These are phyloP conservation scores for Tillus elongatus DNA, from an alignment of 2,888 invertebrate genomes.

Conservation along the genomic window DNA sequence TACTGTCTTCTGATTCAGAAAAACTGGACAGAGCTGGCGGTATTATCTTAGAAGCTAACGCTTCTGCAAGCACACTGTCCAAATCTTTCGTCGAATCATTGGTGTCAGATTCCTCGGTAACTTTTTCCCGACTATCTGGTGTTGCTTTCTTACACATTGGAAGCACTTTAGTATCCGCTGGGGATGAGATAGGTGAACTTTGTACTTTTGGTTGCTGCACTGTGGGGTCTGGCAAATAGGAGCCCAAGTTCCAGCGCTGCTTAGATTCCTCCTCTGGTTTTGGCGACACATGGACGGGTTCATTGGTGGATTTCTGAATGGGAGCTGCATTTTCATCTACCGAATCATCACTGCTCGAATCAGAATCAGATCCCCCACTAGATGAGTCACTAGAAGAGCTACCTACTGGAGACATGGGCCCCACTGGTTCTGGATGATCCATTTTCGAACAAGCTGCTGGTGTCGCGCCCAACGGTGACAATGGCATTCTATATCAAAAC, in stretches of 20 bases:
- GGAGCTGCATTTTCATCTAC: slow-evolving; percentile 39
- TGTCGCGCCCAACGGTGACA: slow-evolving; percentile 46
- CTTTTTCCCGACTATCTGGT: slow-evolving; percentile 26
- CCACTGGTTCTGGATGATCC: slow-evolving; percentile 35
- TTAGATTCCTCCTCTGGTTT: slow-evolving; percentile 42
- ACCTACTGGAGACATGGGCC: slow-evolving; percentile 46
- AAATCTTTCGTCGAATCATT: slow-evolving; percentile 49
- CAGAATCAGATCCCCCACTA: slow-evolving; percentile 50
- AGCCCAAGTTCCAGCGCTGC: slow-evolving; percentile 12
- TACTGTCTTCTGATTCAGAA: slow-evolving; percentile 45
- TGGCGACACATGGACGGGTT: slow-evolving; percentile 26
- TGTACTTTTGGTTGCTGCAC: slow-evolving; percentile 4
- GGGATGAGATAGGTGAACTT: slow-evolving; percentile 13
- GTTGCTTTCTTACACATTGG: slow-evolving; percentile 17
- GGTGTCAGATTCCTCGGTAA: slow-evolving; percentile 37
- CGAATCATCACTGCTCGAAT: slow-evolving; percentile 47
- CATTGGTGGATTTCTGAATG: slow-evolving; percentile 16
- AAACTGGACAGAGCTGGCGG: slow-evolving; percentile 49
- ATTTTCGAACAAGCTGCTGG: slow-evolving; percentile 40
- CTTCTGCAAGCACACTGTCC: slow-evolving; percentile 49
- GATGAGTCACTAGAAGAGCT: slow-evolving; percentile 56
- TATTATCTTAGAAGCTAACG: slow-evolving; percentile 28
- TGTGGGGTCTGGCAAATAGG: neutral
- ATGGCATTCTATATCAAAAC: too few relatives aligned
- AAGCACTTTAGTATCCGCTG: slow-evolving; percentile 18